Base-by-base conservation (phyloP, 2,888 invertebrate species). In the Griposia aprilina region DNA sequence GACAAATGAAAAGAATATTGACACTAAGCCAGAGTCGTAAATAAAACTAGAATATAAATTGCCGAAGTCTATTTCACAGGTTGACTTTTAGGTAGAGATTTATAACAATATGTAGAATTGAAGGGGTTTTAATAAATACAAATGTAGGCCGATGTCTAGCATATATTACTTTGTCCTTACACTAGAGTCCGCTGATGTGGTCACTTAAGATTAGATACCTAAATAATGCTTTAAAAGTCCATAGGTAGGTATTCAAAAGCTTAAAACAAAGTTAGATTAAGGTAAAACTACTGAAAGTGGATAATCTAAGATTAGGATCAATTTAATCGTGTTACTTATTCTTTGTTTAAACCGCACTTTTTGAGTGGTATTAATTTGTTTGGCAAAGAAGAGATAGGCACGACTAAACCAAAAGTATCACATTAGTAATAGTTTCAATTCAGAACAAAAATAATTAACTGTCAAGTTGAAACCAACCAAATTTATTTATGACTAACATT, bases 241-340 rank as follows among this genome's bases (percentile, higher is more conserved):
- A 13, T 41, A 67, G 11, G 60, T 41, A 67, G 11, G 60, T 30
- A 71, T 78, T 65, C 59, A 71, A 82, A 81, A 81, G 78, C 81
- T 73, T 81, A 78, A 80, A 80, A 81, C 78, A 73, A 75, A 70
- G 65, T 55, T 50, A 76, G 79, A 89, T 86, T 86, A 80, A 74
- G 69, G 67, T 82, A 82, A 88, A 81, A 73, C 85, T 82, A 83
- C 72, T 82, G 45, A 81, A 88, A 85, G 72, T 85, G 69, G 88
- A 85, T 89, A 75, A 88, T 89, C 87, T 62, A 15, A 76, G 82
- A 85, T 89, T 85, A 86, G 73, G 82, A 78, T 80, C 69, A 72
- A 74, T 76, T 60, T 73, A 71, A 82, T 81, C 85, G 74, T 50
- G 72, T 65, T 74, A 76, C 62, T 75, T 73, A 75, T 67, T 36